Conservation (phyloP, 1,140 invertebrate species). For the Mercenaria mercenaria region DNA sequence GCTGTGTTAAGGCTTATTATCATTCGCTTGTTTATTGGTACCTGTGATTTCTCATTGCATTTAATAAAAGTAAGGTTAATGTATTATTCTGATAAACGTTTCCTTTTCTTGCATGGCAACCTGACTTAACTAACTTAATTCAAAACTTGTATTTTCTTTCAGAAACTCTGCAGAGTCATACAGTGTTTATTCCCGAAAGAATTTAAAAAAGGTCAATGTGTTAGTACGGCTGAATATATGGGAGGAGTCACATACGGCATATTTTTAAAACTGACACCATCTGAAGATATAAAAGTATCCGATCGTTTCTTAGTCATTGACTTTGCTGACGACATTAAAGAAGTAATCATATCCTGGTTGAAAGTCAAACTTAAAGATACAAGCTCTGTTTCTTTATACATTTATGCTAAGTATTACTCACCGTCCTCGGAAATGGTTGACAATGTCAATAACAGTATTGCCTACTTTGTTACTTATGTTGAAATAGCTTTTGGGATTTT, state of each 20-base stretch:
- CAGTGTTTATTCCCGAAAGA: slow-evolving; percentile 23
- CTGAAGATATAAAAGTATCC: no score
- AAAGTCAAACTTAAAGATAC: neutral
- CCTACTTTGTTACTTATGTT: neutral
- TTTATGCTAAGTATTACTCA: neutral
- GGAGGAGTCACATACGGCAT: neutral
- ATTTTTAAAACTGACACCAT: slow-evolving; percentile 23
- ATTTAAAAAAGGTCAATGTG: neutral
- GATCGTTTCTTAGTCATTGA: neutral
- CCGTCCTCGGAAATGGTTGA: no score
- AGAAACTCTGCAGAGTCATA: slow-evolving; percentile 24
- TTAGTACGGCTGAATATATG: neutral
- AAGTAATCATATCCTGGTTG: neutral
- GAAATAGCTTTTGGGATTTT: neutral
- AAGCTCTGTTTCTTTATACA: neutral
- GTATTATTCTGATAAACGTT: no score
- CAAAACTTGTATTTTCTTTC: neutral
- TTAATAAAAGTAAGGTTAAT: no score
- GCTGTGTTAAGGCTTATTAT: no score
- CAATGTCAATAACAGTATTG: no score
- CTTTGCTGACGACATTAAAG: neutral
- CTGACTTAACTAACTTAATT: neutral
- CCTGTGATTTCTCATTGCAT: no score
- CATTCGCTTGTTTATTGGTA: no score
- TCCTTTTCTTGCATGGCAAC: no score